Evolutionary conservation across 1,140 invertebrate species (phyloP), one percentile per base, ranked within the genome.

Genomic region (Linepithema humile): DNA sequence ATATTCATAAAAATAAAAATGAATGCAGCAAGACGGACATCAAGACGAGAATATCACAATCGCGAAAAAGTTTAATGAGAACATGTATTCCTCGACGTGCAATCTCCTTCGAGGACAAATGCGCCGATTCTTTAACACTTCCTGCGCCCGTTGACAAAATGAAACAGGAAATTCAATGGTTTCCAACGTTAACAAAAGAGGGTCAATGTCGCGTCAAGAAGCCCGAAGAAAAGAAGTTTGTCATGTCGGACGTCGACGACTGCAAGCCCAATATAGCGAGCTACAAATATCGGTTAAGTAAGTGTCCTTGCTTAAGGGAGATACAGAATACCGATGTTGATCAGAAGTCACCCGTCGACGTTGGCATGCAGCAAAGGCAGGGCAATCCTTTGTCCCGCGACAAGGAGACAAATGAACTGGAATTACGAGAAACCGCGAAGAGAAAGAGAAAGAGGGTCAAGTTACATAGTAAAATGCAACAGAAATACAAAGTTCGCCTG

Each of bases 251-350:
- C 38, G 69, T 82, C 1, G 57, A 23, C 45, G 55, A 88, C 26
- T 72, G 65, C n/a, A 82, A 17, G 35, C 84, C 85, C 0, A 86
- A 88, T n/a, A 45, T 57, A 20, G 38, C 84, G 0, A 60, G 73
- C n/a, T 32, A 86, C 26, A 91, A 91, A 55, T 82, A 91, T 38
- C 85, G 83, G n/a, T 70, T 87, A 59, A 88, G 70, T 35, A 90
- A 89, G 35, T 88, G 84, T 62, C 85, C 85, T 32, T 1, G 6
- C n/a, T 40, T 91, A 3, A 53, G 84, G n/a, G 45, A 88, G 67
- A 57, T 45, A 17, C 7, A 12, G 53, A 9, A 10, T 48, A 55
- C n/a, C 29, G 40, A 2, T 15, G 6, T 29, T 12, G 40, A 59
- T 20, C 35, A 12, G 12, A 5, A 53, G 15, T 53, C 70, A 15